phyloP scores from a whole-genome alignment of 2,113 vertebrate species.

The Coracopsis vasa region DNA sequence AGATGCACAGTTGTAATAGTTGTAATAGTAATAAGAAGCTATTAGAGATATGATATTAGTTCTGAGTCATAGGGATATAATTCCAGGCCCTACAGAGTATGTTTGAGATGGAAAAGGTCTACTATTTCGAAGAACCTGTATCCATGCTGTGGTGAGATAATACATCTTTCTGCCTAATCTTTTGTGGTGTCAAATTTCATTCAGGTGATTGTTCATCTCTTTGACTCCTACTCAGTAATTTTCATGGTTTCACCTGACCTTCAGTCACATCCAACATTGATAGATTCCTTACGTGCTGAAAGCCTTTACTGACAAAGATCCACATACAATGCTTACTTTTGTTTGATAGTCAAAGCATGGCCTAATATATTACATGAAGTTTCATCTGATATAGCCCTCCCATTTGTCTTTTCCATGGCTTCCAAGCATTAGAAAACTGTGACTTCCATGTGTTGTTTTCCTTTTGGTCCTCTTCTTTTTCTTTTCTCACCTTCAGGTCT shows the following conservation, averaged over 20 bases:
- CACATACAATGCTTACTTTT: neutral
- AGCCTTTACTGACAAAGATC: neutral
- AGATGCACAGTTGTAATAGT: neutral
- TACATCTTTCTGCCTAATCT: constrained; percentile 18
- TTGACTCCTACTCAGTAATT: neutral
- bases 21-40: neutral
- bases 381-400: neutral
- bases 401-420: neutral
- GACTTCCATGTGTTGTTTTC: neutral
- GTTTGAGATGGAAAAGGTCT: constrained; percentile 13
- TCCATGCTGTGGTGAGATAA: constrained; percentile 1
- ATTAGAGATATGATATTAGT: neutral
- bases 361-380: neutral
- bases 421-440: neutral
- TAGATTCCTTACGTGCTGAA: neutral
- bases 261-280: neutral
- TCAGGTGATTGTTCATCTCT: constrained; percentile 23
- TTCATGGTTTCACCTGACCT: constrained; percentile 6
- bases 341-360: neutral
- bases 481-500: neutral
- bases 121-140: neutral
- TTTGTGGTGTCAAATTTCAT: constrained; percentile 33
- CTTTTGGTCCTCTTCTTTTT: neutral
- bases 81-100: neutral
- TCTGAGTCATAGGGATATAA: neutral